Evolutionary conservation across 2,888 invertebrate genomes (phyloP).

Genomic region (Euclidia mi): DNA sequence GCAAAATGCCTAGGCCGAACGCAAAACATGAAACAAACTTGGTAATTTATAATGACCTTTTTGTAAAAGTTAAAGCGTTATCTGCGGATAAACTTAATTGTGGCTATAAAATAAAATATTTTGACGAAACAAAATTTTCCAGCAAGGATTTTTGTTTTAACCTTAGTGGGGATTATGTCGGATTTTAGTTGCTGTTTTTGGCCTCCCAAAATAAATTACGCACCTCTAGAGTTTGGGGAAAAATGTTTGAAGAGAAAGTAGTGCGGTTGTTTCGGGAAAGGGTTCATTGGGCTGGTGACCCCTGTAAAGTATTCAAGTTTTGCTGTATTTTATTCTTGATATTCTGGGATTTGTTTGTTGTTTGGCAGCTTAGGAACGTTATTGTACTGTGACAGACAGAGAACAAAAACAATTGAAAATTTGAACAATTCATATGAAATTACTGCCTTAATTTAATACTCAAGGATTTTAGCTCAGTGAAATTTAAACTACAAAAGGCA

Average conservation of each 20-base stretch:
- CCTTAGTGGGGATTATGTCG: constrained; percentile 51
- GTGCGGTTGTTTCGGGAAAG: constrained; percentile 23
- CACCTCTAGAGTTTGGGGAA: constrained; percentile 19
- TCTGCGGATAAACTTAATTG: constrained; percentile 61
- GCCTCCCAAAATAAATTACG: constrained; percentile 47
- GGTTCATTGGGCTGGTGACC: constrained; percentile 19
- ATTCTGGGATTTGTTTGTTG: not conserved
- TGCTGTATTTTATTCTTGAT: constrained; percentile 8
- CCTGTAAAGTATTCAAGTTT: constrained; percentile 11
- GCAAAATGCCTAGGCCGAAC: constrained; percentile 18
- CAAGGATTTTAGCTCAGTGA: not conserved
- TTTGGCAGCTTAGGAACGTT: constrained; percentile 4
- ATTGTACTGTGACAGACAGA: too few relatives aligned
- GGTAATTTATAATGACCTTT: constrained; percentile 44
- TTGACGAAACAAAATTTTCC: constrained; percentile 40
- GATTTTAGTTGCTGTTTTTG: constrained; percentile 55
- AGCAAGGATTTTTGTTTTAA: constrained; percentile 51
- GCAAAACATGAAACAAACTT: constrained; percentile 19
- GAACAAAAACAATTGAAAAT: too few relatives aligned
- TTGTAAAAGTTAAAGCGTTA: constrained; percentile 53
- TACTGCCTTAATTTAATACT: not conserved
- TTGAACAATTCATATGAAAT: too few relatives aligned
- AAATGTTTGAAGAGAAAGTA: constrained; percentile 31
- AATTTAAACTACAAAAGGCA: not conserved
- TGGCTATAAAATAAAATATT: constrained; percentile 58